Conservation (phyloP, 2,113 vertebrate species). For the Taxidea taxus region DNA sequence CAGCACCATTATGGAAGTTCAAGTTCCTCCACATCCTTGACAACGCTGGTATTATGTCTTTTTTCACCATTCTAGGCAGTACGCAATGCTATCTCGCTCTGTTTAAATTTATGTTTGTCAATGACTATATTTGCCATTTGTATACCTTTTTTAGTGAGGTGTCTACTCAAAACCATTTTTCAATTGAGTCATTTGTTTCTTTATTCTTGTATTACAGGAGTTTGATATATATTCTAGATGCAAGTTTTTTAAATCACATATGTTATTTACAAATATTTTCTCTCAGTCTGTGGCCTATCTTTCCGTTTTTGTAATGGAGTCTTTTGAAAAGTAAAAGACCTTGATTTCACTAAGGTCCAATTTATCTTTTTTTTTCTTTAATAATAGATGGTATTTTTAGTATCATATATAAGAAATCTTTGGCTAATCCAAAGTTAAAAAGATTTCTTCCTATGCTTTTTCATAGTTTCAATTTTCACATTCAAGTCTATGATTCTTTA, state of each 20-base stretch:
- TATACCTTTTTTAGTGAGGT: no score
- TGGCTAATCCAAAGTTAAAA: not conserved
- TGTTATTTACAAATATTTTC: not conserved
- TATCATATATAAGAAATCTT: not conserved
- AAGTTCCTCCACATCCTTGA: not conserved
- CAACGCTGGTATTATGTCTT: not conserved
- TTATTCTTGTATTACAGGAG: not conserved
- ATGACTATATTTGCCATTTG: not conserved
- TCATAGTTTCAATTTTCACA: not conserved
- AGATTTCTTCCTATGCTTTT: not conserved
- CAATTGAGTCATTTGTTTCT: not conserved
- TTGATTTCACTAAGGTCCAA: not conserved
- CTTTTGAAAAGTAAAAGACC: not conserved
- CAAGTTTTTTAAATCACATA: not conserved
- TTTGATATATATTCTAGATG: not conserved
- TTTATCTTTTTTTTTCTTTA: not conserved
- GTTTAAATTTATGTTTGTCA: not conserved
- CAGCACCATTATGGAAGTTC: not conserved
- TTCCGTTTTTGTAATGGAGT: not conserved
- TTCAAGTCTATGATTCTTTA: not conserved
- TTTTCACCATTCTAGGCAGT: not conserved
- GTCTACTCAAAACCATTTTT: not conserved
- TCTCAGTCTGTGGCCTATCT: not conserved
- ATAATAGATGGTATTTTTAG: not conserved
- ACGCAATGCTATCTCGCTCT: not conserved